A percentile compares a stretch with the other conserved stretches of the same genome.
phyloP scores from a whole-genome alignment of 2,888 invertebrate genomes.

The Nomada hirtipes region DNA sequence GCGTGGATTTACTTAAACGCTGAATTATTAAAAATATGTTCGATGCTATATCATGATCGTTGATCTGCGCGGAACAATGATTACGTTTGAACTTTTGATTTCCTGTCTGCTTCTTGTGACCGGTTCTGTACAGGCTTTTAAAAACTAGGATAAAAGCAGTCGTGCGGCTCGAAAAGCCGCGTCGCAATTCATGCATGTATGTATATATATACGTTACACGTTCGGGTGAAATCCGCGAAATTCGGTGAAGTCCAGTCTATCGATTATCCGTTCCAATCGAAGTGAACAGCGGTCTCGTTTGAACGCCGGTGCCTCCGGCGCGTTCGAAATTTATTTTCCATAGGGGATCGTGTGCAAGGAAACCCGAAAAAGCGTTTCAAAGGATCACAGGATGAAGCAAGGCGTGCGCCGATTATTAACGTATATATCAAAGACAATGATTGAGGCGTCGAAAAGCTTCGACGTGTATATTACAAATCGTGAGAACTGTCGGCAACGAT shows the following conservation, averaged over 20 bases:
- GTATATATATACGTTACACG: too few species aligned
- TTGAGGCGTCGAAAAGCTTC: conserved; percentile 36
- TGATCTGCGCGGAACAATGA: not conserved
- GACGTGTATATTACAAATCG: conserved; percentile 57
- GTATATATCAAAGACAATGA: conserved; percentile 41
- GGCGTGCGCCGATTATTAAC: conserved; percentile 23
- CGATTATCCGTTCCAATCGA: not conserved
- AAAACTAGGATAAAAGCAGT: conserved; percentile 3
- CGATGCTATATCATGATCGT: not conserved
- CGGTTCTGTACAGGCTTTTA: conserved; percentile 1
- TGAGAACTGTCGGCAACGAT: conserved; percentile 38
- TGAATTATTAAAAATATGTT: conserved; percentile 23
- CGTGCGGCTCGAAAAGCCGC: not conserved
- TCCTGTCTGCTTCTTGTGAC: not conserved
- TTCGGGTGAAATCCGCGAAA: not conserved
- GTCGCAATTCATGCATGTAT: too few species aligned
- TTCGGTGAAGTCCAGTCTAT: not conserved
- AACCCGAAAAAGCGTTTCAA: not conserved
- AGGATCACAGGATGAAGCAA: conserved; percentile 39
- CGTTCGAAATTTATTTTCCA: not conserved
- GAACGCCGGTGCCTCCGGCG: not conserved
- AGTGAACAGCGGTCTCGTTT: not conserved
- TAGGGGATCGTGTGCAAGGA: not conserved
- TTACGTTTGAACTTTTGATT: conserved; percentile 9
- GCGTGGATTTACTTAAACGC: not conserved